Conservation (phyloP, 2,888 invertebrate genomes). For the Lepidocyrtoides sp. region DNA sequence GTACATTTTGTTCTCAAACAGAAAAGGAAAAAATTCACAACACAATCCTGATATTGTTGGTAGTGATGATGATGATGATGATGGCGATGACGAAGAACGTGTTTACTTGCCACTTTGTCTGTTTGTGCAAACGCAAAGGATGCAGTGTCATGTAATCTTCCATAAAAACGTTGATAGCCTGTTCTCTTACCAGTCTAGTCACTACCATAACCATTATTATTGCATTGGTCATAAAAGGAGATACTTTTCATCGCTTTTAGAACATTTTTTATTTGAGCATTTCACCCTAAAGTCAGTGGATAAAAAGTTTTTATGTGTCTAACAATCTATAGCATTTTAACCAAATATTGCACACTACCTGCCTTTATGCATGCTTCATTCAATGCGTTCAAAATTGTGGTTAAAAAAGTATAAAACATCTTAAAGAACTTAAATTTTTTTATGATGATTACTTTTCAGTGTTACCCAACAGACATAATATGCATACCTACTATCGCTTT, state of each 20-base stretch:
- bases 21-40: constrained; percentile 29
- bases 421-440: constrained; percentile 24
- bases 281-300: too few species aligned
- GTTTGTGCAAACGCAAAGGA: not conserved
- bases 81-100: not conserved
- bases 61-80: not conserved
- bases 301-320: not conserved
- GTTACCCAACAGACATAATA: not conserved
- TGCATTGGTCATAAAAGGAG: constrained; percentile 61
- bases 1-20: constrained; percentile 23
- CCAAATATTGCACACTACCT: not conserved
- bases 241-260: constrained; percentile 51
- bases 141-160: constrained; percentile 38
- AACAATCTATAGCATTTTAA: not conserved
- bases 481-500: too few species aligned
- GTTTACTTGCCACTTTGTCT: constrained; percentile 36
- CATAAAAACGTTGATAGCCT: not conserved
- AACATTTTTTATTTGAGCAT: not conserved
- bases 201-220: constrained; percentile 20
- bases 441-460: constrained; percentile 48
- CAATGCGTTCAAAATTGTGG: too few species aligned
- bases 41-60: too few species aligned
- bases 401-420: too few species aligned
- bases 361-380: too few species aligned
- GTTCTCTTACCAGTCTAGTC: not conserved